phyloP scores from a whole-genome alignment of 53 echinoderm and acorn worm species.

The Mesocentrotus franciscanus region DNA sequence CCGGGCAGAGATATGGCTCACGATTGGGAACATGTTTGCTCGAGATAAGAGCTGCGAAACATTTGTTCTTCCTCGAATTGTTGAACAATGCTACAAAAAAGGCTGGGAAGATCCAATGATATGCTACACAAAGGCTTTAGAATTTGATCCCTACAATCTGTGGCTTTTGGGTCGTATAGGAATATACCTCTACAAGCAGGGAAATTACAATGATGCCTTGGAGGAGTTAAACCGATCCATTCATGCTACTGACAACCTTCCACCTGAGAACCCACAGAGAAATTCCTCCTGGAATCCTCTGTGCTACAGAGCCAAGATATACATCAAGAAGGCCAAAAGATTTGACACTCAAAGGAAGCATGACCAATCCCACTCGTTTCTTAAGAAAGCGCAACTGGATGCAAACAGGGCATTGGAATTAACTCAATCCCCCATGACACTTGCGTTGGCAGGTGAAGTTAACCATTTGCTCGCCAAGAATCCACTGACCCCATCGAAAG shows the following conservation, averaged over 20 bases:
- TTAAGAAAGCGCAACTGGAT: background rate
- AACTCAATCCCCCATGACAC: background rate
- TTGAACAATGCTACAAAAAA: background rate
- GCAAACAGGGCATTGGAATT: background rate
- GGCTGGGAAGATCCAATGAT: constrained; percentile 7
- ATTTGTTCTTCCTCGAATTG: background rate
- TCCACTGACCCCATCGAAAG: background rate
- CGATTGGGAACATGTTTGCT: background rate
- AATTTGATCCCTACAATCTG: background rate
- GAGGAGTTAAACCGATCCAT: background rate
- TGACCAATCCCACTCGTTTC: too few relatives aligned
- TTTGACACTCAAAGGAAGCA: background rate
- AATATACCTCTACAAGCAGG: background rate
- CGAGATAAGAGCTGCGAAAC: background rate
- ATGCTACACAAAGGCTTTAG: background rate
- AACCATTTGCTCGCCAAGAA: background rate
- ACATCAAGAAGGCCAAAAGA: background rate
- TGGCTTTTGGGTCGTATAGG: constrained; percentile 41
- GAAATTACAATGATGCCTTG: background rate
- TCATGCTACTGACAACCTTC: background rate
- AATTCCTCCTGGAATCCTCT: constrained; percentile 27
- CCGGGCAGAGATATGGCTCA: constrained; percentile 25
- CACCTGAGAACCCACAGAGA: background rate
- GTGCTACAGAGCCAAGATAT: constrained; percentile 13
- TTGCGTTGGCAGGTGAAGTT: background rate